Evolutionary conservation across 1,140 invertebrate species (phyloP), one percentile per base, ranked within the genome.

Genomic region (Rhagoletis pomonella): DNA sequence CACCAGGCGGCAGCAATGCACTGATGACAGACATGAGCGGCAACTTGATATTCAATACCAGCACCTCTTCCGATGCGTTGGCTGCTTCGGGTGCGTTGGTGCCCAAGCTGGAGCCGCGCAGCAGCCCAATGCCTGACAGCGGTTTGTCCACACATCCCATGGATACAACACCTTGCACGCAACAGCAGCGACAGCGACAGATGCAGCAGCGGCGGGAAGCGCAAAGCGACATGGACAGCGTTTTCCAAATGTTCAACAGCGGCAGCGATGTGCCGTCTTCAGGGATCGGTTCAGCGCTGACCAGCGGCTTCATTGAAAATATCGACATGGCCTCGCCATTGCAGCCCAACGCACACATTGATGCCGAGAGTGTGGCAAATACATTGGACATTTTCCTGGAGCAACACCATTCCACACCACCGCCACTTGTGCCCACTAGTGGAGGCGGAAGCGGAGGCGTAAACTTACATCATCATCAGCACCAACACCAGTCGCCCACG

Each of bases 331-430:
- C 88, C 10, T 92, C 92, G 65, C 92, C 91, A 0, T 42, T 91
- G 58, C 91, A 92, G 69, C 87, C 90, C 2, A 89, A 90, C 59
- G 39, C 87, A 0, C 58, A 85, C 2, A 50, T 88, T 44, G 90
- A 92, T 87, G 89, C 90, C 0, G 91, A 91, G 44, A 92, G 89
- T 64, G 91, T 92, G 59, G 90, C 90, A 86, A 93, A 92, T 84
- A 90, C 92, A 9, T 67, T 93, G 87, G 92, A 93, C 73, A 91
- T 92, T 14, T 92, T 93, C 44, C 87, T 93, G n/a, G 92, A 93
- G 64, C 90, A 91, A 81, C 92, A 92, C 69, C 91, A 92, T 89
- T 87, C 91, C 90, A 1, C 90, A 90, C 6, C 90, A 90, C 88
- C 81, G 90, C 88, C 87, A 19, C 50, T 73, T 2, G 5, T n/a